Conservation (phyloP, 2,888 invertebrate species). For the Cheilosia grossa region DNA sequence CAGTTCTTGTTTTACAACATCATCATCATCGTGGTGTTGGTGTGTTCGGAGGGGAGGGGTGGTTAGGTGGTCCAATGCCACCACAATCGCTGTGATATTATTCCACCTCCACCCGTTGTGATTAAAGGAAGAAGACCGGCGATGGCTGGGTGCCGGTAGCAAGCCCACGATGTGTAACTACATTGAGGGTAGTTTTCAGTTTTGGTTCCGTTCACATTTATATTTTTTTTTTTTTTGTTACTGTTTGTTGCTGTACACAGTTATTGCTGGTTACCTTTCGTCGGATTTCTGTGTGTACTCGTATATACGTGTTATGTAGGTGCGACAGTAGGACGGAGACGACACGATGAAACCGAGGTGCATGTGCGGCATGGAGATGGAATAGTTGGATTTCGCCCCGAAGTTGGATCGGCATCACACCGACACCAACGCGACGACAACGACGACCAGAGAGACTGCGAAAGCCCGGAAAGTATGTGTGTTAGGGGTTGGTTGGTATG, state of each 20-base stretch:
- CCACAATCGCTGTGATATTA: slow-evolving; percentile 50
- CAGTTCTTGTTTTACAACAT: slow-evolving; percentile 69
- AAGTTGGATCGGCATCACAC: slow-evolving; percentile 44
- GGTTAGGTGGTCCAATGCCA: slow-evolving; percentile 41
- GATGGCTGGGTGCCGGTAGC: slow-evolving; percentile 24
- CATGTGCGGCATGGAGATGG: slow-evolving; percentile 39
- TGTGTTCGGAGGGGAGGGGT: background rate
- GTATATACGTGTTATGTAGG: slow-evolving; percentile 22
- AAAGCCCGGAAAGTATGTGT: slow-evolving; percentile 59
- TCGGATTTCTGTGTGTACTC: slow-evolving; percentile 49
- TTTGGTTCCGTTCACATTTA: slow-evolving; percentile 49
- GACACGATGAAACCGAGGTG: slow-evolving; percentile 63
- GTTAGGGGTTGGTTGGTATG: slow-evolving; percentile 51
- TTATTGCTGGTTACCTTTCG: slow-evolving; percentile 71
- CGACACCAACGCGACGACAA: slow-evolving; percentile 13
- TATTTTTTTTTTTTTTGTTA: slow-evolving; percentile 23
- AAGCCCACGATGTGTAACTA: slow-evolving; percentile 51
- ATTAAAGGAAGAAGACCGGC: slow-evolving; percentile 38
- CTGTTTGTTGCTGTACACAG: slow-evolving; percentile 66
- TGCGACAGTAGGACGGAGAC: slow-evolving; percentile 57
- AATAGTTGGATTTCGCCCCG: slow-evolving; percentile 65
- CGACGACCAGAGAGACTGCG: slow-evolving; percentile 30
- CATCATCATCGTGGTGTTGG: slow-evolving; percentile 43
- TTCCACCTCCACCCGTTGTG: slow-evolving; percentile 20
- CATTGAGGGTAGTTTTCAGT: slow-evolving; percentile 70